Base-by-base conservation (phyloP, 2,113 vertebrate species). In the Maylandia zebra region DNA sequence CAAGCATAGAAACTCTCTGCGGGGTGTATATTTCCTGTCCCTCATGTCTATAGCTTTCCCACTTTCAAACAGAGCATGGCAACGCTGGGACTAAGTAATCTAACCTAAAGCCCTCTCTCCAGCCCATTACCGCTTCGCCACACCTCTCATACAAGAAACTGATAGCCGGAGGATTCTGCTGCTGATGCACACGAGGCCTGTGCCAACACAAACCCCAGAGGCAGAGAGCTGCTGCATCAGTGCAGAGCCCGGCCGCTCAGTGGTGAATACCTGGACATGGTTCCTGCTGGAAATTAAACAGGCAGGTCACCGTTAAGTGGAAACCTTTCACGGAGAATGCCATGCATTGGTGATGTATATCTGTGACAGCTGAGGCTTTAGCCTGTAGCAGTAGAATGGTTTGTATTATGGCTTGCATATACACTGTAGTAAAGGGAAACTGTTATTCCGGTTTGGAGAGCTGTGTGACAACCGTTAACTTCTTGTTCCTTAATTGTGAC, bases 181-280 rank as follows among this genome's bases (percentile, higher is more conserved):
- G 89, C 84, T 87, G 90, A 90, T 87, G 61, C 85, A 86, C 86
- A 84, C 10, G 82, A 84, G 83, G 84, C 81, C 88, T 17, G 55
- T 89, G 90, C 90, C 94, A 93, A 94, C 56, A 83, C 85, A 93
- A 95, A 93, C 90, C 91, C 89, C 66, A 53, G 69, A 92, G 91
- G 91, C 80, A 57, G 59, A n/a, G 86, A 86, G 83, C 87, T 83
- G 79, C 87, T 87, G 86, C 83, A 90, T 89, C 90, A 83, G 69
- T 53, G 81, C 41, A 83, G 78, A 83, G 56, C 76, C 80, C 36
- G 36, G 64, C 79, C 81, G 82, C 82, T 87, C 88, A 36, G 82
- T 83, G 50, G 66, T 22, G 22, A 85, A 90, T 92, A 95, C 93
- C 92, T 94, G 92, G 27, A 88, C 88, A 48, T 76, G 81, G 83